Evolutionary conservation across 2,797 vertebrate genomes (phyloP), one percentile per base, ranked within the genome.

Genomic region (Astyanax mexicanus): DNA sequence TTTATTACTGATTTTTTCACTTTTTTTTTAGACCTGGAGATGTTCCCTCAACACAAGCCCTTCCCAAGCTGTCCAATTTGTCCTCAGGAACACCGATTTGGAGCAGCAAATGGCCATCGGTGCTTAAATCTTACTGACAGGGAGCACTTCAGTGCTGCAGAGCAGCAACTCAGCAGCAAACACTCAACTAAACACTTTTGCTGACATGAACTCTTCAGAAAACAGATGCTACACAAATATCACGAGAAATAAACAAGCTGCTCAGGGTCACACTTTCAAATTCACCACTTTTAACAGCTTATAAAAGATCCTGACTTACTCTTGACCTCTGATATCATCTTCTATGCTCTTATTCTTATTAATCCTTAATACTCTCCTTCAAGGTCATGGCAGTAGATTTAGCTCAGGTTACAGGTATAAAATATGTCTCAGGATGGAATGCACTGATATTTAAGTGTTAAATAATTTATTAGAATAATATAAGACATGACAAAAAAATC

Each of bases 211-310:
- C 51, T 27, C 10, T 25, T 9, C 21, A 54, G 3, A 8, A 29
- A 27, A 55, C 52, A 55, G 25, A 11, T 55, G 52, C 23, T 27
- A 4, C 3, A 15, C 15, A 52, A 55, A 11, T 42, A 44, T 15
- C 37, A 55, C 6, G 44, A 44, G 29, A 55, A 32, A 2, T 44
- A 65, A 2, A 44, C 65, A 27, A 32, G 23, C 21, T n/a, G 21
- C 32, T 32, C 62, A 72, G 47, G 49, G 60, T 42, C 23, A 65
- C 17, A 32, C 37, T 55, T 55, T 23, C 5, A 52, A 54, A 44
- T 0, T 35, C 5, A 23, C 35, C 45, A 29, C 49, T 29, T 6
- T 44, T 9, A 65, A 64, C 38, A 54, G 12, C 32, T 40, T 21
- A 64, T 64, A 45, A 12, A 72, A 62, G 17, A 51, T 64, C 64